Conservation (phyloP, 2,113 vertebrate species). For the Acanthochromis polyacanthus region DNA sequence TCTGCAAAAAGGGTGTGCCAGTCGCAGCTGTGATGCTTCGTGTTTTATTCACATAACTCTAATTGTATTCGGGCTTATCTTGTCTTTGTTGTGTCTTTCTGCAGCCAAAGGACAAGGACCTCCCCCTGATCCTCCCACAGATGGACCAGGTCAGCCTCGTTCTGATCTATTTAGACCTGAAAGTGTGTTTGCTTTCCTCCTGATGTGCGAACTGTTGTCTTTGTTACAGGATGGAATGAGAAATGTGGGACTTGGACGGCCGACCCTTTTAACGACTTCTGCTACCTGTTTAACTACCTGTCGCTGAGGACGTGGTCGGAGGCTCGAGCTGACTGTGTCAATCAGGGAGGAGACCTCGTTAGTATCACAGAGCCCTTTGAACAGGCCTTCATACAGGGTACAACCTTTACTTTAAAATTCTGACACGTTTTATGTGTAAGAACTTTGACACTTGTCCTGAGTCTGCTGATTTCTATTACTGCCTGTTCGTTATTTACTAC, state of each 20-base stretch:
- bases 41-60: background rate
- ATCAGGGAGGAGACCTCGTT: conserved; percentile 84
- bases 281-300: conserved; percentile 83
- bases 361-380: conserved; percentile 84
- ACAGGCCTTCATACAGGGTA: conserved; percentile 84
- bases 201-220: background rate
- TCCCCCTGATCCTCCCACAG: conserved; percentile 80
- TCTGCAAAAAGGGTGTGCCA: conserved; percentile 83
- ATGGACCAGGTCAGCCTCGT: conserved; percentile 79
- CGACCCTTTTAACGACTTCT: conserved; percentile 84
- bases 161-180: background rate
- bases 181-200: background rate
- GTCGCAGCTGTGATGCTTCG: too few relatives aligned
- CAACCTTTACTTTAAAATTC: background rate
- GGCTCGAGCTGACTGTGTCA: conserved; percentile 82
- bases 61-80: background rate
- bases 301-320: conserved; percentile 82
- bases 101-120: conserved; percentile 83
- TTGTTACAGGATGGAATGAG: conserved; percentile 81
- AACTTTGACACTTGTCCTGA: too few relatives aligned
- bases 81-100: background rate
- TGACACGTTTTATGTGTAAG: too few relatives aligned
- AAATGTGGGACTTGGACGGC: conserved; percentile 84
- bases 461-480: too few relatives aligned
- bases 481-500: too few relatives aligned